A percentile compares a stretch with the other conserved stretches of the same genome.
phyloP scores from a whole-genome alignment of 2,888 invertebrate genomes.

The Dione juno region DNA sequence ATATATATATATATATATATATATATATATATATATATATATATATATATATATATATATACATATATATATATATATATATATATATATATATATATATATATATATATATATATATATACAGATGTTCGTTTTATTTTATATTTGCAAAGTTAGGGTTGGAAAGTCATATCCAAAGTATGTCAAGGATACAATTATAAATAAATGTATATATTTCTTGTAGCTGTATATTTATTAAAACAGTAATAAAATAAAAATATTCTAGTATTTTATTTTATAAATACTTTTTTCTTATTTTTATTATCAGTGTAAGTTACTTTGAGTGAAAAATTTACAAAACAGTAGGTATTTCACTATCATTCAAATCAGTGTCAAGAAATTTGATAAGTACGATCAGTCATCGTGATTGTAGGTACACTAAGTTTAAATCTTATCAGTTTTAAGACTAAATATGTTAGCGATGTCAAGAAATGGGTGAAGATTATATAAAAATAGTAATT shows the following conservation, averaged over 20 bases:
- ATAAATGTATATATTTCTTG: not conserved
- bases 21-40: too few relatives aligned
- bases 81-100: too few relatives aligned
- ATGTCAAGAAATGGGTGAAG: not conserved
- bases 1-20: too few relatives aligned
- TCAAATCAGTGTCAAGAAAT: conserved; percentile 26
- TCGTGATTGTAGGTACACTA: conserved; percentile 23
- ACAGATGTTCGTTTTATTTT: too few relatives aligned
- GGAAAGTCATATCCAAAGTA: not conserved
- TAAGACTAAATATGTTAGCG: conserved; percentile 16
- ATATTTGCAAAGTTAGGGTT: too few relatives aligned
- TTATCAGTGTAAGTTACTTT: not conserved
- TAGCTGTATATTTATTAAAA: not conserved
- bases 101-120: too few relatives aligned
- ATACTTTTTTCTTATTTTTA: not conserved
- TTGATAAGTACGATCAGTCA: conserved; percentile 34
- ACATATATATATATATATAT: too few relatives aligned
- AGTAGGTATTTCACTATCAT: not conserved
- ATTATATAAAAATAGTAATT: conserved; percentile 7
- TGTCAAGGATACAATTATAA: not conserved
- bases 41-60: too few relatives aligned
- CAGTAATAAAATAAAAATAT: not conserved
- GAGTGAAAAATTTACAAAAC: not conserved
- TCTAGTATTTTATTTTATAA: not conserved
- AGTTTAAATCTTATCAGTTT: conserved; percentile 28